Base-by-base conservation (phyloP, 2,113 vertebrate genomes). In the Gambusia affinis region DNA sequence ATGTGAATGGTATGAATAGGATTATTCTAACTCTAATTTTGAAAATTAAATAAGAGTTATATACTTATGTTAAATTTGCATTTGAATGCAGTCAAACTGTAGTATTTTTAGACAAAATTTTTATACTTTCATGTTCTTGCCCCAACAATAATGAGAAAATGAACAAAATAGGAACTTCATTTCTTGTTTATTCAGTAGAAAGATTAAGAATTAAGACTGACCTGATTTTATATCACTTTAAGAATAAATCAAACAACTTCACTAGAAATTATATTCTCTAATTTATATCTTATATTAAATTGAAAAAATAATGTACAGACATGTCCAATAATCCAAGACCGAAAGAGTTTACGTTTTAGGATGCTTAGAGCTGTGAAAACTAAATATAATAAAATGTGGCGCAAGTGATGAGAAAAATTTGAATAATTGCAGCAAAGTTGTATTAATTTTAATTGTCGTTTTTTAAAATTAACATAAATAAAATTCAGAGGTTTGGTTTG, bases 401-500 rank as follows among this genome's bases (percentile, higher is more conserved):
- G 19, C 17, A 60, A 65, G 17, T 19, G 8, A 29, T 31, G 33
- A 73, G 70, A 0, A 30, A 2, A 15, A 65, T 15, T 65, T 39
- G 8, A 1, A 39, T 24, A 17, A 14, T 15, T 14, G 62, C 11
- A 1, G 3, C 60, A 78, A 75, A 39, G 4, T 42, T 8, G 3
- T 1, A 29, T 4, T 28, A 42, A 24, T 12, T 35, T 29, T 33
- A 24, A 69, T 60, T 60, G 57, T 64, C 22, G 24, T 37, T 62
- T 33, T 28, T 14, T 37, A 2, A 65, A 30, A 15, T 3, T 15
- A 3, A 73, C 63, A 24, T 31, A 31, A 57, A 12, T 61, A 11
- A 70, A 72, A 51, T 19, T 60, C 24, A n/a, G 30, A 12, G 15
- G 7, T 4, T 19, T 81, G 73, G 42, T 64, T 37, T 69, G 33